Conservation (phyloP, 2,888 invertebrate genomes). For the Standfussiana lucernea region DNA sequence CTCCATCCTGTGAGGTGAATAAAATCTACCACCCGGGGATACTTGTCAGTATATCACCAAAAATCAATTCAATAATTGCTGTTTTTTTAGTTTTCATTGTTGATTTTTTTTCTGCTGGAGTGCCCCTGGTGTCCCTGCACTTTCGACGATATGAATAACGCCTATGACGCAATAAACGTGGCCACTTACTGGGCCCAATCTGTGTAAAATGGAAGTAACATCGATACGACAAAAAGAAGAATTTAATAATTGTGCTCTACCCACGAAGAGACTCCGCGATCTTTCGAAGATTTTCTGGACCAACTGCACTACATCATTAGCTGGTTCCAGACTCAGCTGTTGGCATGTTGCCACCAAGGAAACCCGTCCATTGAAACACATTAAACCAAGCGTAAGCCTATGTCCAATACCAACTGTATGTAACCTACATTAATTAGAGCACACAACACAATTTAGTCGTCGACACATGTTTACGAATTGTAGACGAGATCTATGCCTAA, state of each 20-base stretch:
- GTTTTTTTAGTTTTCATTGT: no score
- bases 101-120: no score
- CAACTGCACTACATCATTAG: neutral
- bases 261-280: neutral
- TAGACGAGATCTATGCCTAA: constrained; percentile 26
- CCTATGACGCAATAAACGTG: no score
- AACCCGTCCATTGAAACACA: neutral
- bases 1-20: neutral
- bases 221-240: no score
- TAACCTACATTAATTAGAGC: constrained; percentile 25
- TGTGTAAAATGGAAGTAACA: no score
- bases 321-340: neutral
- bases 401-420: neutral
- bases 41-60: neutral
- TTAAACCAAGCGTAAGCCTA: neutral
- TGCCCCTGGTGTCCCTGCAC: no score
- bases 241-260: no score
- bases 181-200: no score
- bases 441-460: neutral
- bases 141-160: no score
- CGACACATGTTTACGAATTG: constrained; percentile 20
- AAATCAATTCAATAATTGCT: neutral
- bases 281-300: neutral
- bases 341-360: neutral
- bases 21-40: neutral